These are phyloP conservation scores for Hydrochoerus hydrochaeris DNA, from an alignment of 2,113 vertebrate genomes.

Conservation along the genomic window DNA sequence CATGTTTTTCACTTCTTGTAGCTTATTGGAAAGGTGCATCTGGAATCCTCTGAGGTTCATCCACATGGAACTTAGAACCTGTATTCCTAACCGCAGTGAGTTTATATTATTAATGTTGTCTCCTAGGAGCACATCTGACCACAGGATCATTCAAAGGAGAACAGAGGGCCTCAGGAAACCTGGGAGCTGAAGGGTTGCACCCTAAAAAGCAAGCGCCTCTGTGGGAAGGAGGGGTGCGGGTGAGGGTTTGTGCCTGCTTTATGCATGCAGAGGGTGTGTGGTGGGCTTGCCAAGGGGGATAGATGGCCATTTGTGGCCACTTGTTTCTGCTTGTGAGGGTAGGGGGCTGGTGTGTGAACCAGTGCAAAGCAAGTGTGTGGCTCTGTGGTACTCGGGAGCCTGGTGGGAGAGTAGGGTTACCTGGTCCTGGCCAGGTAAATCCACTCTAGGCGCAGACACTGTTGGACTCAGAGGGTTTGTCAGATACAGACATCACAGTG, in stretches of 20 bases:
- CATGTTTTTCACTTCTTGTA: neutral
- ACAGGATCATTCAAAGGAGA: neutral
- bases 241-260: neutral
- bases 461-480: neutral
- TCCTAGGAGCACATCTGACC: neutral
- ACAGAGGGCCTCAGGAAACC: neutral
- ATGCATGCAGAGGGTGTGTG: neutral
- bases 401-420: neutral
- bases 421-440: neutral
- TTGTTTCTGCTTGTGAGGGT: neutral
- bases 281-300: neutral
- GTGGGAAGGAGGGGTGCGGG: neutral
- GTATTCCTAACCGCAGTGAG: neutral
- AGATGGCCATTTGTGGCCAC: neutral
- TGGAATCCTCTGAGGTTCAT: neutral
- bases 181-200: neutral
- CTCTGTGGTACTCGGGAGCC: neutral
- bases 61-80: neutral
- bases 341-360: no score
- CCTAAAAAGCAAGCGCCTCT: neutral
- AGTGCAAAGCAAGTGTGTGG: neutral
- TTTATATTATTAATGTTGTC: neutral
- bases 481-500: neutral
- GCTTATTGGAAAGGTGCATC: neutral
- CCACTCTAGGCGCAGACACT: neutral